These are phyloP conservation scores for Troglohyphantes excavatus DNA, from an alignment of 2,888 invertebrate genomes.

Conservation along the genomic window DNA sequence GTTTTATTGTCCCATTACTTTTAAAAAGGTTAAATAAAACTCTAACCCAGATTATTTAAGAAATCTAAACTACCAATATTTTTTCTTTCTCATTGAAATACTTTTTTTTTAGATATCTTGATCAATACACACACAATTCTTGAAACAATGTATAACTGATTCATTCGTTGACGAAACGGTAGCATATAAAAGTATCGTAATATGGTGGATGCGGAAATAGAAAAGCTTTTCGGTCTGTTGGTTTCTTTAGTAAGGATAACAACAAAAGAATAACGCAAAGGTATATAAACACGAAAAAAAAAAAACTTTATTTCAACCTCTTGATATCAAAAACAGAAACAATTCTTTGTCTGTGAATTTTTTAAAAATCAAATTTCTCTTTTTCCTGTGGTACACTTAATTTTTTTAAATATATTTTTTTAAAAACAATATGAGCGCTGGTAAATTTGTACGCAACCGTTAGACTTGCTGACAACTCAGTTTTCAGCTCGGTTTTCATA, in stretches of 20 bases:
- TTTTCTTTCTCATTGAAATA: too few relatives aligned
- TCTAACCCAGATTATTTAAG: too few relatives aligned
- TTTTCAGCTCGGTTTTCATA: background rate
- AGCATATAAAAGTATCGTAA: too few relatives aligned
- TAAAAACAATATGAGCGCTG: too few relatives aligned
- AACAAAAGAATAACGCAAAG: slow-evolving; percentile 15
- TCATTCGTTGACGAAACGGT: too few relatives aligned
- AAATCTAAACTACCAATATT: too few relatives aligned
- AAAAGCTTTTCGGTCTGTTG: slow-evolving; percentile 41
- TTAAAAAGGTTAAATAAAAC: too few relatives aligned
- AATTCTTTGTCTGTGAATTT: background rate
- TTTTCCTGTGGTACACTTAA: background rate
- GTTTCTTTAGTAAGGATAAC: slow-evolving; percentile 11
- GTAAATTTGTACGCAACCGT: too few relatives aligned
- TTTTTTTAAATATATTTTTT: background rate
- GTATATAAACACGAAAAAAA: background rate
- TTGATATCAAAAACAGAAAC: background rate
- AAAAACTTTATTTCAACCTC: background rate
- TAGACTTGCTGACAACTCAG: background rate
- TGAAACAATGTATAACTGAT: too few relatives aligned
- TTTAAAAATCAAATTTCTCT: background rate
- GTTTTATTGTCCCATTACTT: too few relatives aligned
- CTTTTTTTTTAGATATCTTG: too few relatives aligned
- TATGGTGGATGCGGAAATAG: slow-evolving; percentile 34
- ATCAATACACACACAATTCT: too few relatives aligned